phyloP scores from a whole-genome alignment of 1,140 invertebrate species.

The Drosophila rhopaloa region DNA sequence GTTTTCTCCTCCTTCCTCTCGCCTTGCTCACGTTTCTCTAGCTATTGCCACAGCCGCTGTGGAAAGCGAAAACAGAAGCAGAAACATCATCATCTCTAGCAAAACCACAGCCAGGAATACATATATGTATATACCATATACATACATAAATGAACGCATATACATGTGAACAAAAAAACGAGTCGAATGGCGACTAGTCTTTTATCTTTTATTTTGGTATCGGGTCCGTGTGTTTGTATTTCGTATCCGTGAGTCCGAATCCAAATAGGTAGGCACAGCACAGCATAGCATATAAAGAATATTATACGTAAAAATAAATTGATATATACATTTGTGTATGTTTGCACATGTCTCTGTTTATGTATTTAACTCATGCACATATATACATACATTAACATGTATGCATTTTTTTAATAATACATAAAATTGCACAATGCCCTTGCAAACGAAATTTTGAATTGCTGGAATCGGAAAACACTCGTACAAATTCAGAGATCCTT shows the following conservation, averaged over 20 bases:
- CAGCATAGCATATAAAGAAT: constrained; percentile 6
- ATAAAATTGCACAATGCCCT: neutral
- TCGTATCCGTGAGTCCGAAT: constrained; percentile 16
- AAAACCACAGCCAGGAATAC: constrained; percentile 38
- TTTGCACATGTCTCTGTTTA: neutral
- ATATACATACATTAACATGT: constrained; percentile 3
- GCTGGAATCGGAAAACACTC: neutral
- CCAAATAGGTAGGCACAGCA: constrained; percentile 2
- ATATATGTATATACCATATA: constrained; percentile 7
- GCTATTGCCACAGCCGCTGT: constrained; percentile 10
- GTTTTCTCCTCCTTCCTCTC: constrained; percentile 7
- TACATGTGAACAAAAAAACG: constrained; percentile 9
- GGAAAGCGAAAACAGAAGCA: constrained; percentile 35
- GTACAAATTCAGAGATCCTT: too few species aligned
- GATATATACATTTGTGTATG: neutral
- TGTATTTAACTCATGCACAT: neutral
- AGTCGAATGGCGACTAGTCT: constrained; percentile 4
- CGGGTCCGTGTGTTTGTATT: constrained; percentile 11
- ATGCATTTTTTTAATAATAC: constrained; percentile 11
- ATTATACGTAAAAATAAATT: constrained; percentile 22
- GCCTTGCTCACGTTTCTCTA: neutral
- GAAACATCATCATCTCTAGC: constrained; percentile 35
- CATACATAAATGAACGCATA: neutral
- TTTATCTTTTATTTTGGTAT: constrained; percentile 34
- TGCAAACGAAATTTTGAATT: neutral